Base-by-base conservation (phyloP, 2,797 vertebrate genomes). In the Microtus obscurus region DNA sequence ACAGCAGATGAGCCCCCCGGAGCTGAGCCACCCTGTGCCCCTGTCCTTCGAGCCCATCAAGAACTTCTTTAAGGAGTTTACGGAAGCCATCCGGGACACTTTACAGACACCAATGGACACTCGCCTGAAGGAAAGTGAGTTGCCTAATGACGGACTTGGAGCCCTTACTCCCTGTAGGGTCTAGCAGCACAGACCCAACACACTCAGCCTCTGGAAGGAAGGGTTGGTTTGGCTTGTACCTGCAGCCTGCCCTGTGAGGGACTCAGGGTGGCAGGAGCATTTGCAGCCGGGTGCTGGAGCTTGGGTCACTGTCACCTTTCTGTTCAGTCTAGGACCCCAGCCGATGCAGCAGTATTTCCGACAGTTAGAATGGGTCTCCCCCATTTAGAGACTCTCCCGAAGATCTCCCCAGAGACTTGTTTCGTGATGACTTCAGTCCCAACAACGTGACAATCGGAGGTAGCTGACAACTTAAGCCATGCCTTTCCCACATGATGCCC, bases 61-160 rank as follows among this genome's bases (percentile, higher is more conserved):
- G 88, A 98, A 97, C 88, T 97, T 98, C 90, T 98, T 98, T 31
- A 96, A 92, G 78, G 51, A 78, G 63, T 95, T 99, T 0, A 1
- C 87, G 78, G 95, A 93, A 92, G 87, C 85, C 78, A 29, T 98
- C 93, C 97, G 97, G 96, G 97, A 93, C 8, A n/a, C 95, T 40
- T 69, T 98, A 4, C 96, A 97, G 96, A 98, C 78, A 48, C 98
- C 98, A 0, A 31, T 98, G 78, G 97, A 98, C 27, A 83, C 79
- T 16, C 95, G 96, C 17, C 97, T 98, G 69, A 98, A 98, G 90
- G 97, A 98, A 94, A 97, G 98, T 98, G 98, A 90, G 78, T 96
- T 31, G 2, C 90, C 25, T 0, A 7, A 40, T 3, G 87, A 40
- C 76, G 8, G 7, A 0, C 16, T 63, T 34, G 29, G 27, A 40